Conservation (phyloP, 2,888 invertebrate genomes). For the Drosophila cracens region DNA sequence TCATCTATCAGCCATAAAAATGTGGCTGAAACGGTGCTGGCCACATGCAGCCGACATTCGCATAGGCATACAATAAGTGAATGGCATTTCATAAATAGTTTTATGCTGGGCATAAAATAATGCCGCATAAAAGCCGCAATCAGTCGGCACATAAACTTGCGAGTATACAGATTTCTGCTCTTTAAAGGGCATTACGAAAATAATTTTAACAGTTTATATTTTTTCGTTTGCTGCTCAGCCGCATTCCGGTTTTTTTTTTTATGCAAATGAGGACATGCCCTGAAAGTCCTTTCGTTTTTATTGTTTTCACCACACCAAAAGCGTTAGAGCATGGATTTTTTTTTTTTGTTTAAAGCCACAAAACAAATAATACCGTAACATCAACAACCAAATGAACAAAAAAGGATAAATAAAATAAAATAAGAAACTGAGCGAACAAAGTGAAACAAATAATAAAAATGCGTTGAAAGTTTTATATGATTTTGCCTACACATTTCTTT, state of each 20-base stretch:
- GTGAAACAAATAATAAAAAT: conserved; percentile 63
- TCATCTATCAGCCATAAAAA: conserved; percentile 53
- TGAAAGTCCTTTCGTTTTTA: conserved; percentile 38
- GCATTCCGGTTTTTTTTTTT: conserved; percentile 16
- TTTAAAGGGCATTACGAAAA: conserved; percentile 41
- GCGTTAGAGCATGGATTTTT: conserved; percentile 61
- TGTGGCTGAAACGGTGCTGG: conserved; percentile 2
- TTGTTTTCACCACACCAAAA: conserved; percentile 35
- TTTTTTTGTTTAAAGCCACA: conserved; percentile 28
- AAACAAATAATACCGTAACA: conserved; percentile 33
- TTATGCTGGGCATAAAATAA: conserved; percentile 54
- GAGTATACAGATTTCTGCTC: conserved; percentile 12
- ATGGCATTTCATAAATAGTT: conserved; percentile 70
- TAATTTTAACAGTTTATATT: conserved; percentile 31
- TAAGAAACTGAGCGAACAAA: conserved; percentile 15
- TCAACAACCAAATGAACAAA: conserved; percentile 15
- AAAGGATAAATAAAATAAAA: conserved; percentile 21
- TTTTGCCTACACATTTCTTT: conserved; percentile 30
- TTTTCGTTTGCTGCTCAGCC: not conserved
- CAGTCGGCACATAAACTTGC: conserved; percentile 29
- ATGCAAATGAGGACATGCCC: conserved; percentile 45
- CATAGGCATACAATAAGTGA: conserved; percentile 20
- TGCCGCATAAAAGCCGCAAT: conserved; percentile 55
- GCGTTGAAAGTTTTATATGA: conserved; percentile 62
- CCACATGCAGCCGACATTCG: conserved; percentile 42